A percentile compares a stretch with the other conserved stretches of the same genome.
Evolutionary conservation across 2,797 vertebrate species (phyloP).

Genomic region (Pelodytes ibericus): DNA sequence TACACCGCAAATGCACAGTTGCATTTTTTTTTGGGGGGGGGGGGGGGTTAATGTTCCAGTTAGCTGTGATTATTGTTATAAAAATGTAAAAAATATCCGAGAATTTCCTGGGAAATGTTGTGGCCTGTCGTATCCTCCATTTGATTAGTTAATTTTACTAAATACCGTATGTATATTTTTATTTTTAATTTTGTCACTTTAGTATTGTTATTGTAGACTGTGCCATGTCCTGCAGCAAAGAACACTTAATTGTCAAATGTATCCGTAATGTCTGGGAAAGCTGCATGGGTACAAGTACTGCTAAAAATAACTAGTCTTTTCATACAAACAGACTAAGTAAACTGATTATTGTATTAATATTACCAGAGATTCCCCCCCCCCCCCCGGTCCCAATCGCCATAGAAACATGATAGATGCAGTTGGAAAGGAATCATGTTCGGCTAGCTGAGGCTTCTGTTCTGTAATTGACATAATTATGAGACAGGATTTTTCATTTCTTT

Average conservation of each 20-base stretch:
- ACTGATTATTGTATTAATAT: conserved; percentile 30
- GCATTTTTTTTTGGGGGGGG: too few species aligned
- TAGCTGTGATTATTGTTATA: too few species aligned
- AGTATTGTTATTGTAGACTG: too few species aligned
- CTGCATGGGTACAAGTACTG: not conserved
- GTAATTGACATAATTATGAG: conserved; percentile 16
- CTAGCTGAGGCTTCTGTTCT: not conserved
- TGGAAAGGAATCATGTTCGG: not conserved
- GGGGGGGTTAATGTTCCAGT: too few species aligned
- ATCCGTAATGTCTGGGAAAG: conserved; percentile 8
- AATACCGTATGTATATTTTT: too few species aligned
- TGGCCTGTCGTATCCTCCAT: too few species aligned
- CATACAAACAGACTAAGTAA: not conserved
- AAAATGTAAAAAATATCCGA: too few species aligned
- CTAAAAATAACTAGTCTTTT: conserved; percentile 45
- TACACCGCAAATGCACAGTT: too few species aligned
- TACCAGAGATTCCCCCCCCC: not conserved
- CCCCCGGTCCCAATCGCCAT: conserved; percentile 34
- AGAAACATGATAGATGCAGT: conserved; percentile 18
- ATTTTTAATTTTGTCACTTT: too few species aligned
- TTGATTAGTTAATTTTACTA: too few species aligned
- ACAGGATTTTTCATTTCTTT: not conserved
- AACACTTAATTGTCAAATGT: not conserved
- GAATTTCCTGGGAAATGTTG: too few species aligned
- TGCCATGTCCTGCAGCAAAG: not conserved